Evolutionary conservation across 2,797 vertebrate genomes (phyloP).

Genomic region (Sebastes umbrosus): DNA sequence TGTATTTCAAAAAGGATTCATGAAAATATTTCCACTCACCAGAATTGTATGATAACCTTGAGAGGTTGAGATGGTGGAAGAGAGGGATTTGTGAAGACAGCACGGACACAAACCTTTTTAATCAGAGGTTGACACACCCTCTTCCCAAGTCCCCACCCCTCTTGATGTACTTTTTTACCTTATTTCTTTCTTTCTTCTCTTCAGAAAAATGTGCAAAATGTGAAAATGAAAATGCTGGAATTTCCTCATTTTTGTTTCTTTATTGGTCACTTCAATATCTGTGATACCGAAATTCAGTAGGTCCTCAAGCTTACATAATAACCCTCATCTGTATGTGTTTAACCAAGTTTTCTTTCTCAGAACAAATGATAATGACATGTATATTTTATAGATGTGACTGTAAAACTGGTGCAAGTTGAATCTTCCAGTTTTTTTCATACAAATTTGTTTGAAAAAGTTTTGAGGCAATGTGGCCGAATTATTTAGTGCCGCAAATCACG

Average conservation of each 20-base stretch:
- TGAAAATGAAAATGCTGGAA: no score
- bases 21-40: constrained; percentile 30
- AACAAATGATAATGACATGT: background rate
- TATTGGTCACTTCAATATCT: background rate
- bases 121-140: constrained; percentile 13
- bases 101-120: background rate
- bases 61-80: background rate
- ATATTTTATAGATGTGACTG: background rate
- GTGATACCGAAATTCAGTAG: background rate
- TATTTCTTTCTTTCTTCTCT: no score
- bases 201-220: rapidly evolving
- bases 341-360: background rate
- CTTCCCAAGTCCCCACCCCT: background rate
- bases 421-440: background rate
- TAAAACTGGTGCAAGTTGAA: background rate
- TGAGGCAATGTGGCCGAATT: no score
- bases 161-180: background rate
- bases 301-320: background rate
- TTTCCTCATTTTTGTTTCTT: background rate
- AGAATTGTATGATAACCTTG: background rate
- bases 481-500: no score
- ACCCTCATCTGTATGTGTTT: background rate
- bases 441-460: no score
- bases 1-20: background rate
- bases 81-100: background rate